Evolutionary conservation across 1,140 invertebrate species (phyloP).

Genomic region (Pseudomyrmex dendroicus): DNA sequence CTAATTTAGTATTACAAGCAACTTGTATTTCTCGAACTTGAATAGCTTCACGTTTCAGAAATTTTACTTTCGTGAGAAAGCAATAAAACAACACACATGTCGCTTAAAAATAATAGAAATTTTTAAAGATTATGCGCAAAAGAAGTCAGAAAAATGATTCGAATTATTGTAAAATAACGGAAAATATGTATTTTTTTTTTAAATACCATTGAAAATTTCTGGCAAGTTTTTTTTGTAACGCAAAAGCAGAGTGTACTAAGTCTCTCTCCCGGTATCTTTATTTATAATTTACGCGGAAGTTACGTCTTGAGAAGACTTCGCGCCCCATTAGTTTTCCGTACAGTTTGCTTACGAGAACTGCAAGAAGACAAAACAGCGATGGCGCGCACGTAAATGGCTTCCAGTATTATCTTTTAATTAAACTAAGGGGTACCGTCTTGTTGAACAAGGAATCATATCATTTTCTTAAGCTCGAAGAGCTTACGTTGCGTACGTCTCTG

Average conservation of each 20-base stretch:
- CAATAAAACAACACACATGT: too few species aligned
- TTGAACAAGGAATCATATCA: not conserved
- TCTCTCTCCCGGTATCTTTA: not conserved
- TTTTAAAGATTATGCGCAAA: too few species aligned
- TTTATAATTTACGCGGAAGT: slow-evolving; percentile 4
- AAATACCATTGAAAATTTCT: not conserved
- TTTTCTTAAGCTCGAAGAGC: not conserved
- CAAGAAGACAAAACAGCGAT: not conserved
- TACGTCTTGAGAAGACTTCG: not conserved
- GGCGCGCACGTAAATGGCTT: not conserved
- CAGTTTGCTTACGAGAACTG: not conserved
- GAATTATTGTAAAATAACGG: not conserved
- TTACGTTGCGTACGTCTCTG: not conserved
- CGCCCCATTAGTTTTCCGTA: slow-evolving; percentile 8
- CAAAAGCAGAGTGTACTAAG: not conserved
- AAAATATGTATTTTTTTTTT: not conserved
- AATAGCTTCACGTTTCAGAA: too few species aligned
- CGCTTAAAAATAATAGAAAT: too few species aligned
- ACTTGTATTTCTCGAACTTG: too few species aligned
- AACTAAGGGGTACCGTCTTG: not conserved
- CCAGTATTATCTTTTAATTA: slow-evolving; percentile 38
- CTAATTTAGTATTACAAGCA: too few species aligned
- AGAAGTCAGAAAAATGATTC: too few species aligned
- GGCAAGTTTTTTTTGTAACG: not conserved
- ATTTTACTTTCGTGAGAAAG: too few species aligned